Conservation (phyloP, 1,140 invertebrate species). For the Frieseomelitta varia region DNA sequence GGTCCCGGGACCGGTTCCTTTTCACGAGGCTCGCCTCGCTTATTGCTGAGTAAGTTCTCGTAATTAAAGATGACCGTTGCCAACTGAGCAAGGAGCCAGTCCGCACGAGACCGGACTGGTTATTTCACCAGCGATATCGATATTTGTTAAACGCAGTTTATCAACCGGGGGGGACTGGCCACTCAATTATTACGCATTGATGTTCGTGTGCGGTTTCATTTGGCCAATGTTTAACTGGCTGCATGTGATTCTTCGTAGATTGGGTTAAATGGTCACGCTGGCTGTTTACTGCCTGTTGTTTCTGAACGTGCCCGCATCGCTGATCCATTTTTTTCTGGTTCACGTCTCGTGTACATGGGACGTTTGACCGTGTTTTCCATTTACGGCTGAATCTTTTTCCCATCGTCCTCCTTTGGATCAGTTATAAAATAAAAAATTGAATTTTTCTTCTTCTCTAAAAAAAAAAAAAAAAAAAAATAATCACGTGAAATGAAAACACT, state of each 20-base stretch:
- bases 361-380: no score
- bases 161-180: background rate
- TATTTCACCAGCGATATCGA: conserved; percentile 3
- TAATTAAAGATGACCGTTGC: conserved; percentile 37
- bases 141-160: conserved; percentile 10
- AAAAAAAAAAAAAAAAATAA: no score
- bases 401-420: no score
- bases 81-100: background rate
- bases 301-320: background rate
- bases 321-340: background rate
- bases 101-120: background rate
- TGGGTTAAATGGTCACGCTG: background rate
- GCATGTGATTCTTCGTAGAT: conserved; percentile 9
- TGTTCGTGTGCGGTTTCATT: background rate
- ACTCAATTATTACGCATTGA: conserved; percentile 8
- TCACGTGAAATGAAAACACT: no score
- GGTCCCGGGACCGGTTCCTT: conserved; percentile 41
- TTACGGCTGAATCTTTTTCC: no score
- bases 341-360: no score
- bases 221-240: background rate
- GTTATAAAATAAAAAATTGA: no score
- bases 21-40: conserved; percentile 3
- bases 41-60: conserved; percentile 40
- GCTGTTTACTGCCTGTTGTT: background rate
- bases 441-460: no score